Evolutionary conservation across 2,797 vertebrate species (phyloP).

Genomic region (Falco rusticolus): DNA sequence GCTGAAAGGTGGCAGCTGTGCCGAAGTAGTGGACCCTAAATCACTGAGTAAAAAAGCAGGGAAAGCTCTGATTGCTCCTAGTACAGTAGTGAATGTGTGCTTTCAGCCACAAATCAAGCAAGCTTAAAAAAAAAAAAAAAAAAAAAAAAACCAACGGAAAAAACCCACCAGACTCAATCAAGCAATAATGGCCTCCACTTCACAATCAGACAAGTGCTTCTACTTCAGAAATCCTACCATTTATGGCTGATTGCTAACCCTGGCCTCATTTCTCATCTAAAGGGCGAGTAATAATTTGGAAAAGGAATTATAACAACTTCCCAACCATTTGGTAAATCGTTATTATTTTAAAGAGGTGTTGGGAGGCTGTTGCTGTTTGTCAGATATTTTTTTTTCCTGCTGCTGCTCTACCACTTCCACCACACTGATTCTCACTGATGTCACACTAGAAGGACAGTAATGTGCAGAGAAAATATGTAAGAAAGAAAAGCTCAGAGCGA

Average conservation of each 20-base stretch:
- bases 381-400: constrained; percentile 57
- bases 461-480: neutral
- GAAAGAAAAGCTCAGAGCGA: neutral
- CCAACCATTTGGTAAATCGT: constrained; percentile 91
- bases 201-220: constrained; percentile 97
- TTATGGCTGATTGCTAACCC: constrained; percentile 97
- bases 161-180: constrained; percentile 84
- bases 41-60: constrained; percentile 85
- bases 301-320: constrained; percentile 95
- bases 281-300: constrained; percentile 90
- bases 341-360: constrained; percentile 85
- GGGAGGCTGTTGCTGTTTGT: constrained; percentile 72
- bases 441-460: neutral
- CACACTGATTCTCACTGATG: constrained; percentile 22
- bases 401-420: constrained; percentile 55
- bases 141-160: constrained; percentile 34
- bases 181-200: constrained; percentile 95
- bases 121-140: constrained; percentile 61
- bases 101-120: constrained; percentile 91
- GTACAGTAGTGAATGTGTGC: constrained; percentile 83
- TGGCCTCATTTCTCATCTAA: constrained; percentile 86
- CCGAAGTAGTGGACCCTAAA: constrained; percentile 84
- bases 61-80: constrained; percentile 90
- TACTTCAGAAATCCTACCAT: constrained; percentile 91
- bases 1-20: constrained; percentile 85